Evolutionary conservation across 2,888 invertebrate species (phyloP).

Genomic region (Plusia festucae): DNA sequence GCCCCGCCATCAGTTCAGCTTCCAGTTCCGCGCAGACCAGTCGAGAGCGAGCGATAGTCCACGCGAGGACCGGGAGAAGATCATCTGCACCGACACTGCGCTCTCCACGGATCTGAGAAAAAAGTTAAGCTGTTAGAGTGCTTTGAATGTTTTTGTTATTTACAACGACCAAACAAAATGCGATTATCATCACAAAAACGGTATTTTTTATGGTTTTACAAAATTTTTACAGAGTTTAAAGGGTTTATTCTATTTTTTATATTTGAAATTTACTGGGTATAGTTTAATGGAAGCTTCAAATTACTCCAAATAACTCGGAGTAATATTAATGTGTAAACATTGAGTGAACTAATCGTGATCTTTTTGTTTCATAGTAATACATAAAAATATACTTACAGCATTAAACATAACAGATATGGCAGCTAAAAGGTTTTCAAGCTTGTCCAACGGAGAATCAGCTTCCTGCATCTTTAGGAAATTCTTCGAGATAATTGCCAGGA

Average conservation of each 20-base stretch:
- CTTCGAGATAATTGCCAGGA: slow-evolving; percentile 93
- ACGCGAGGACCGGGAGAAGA: slow-evolving; percentile 96
- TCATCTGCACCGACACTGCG: slow-evolving; percentile 95
- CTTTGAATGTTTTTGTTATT: not conserved
- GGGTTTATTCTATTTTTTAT: no score
- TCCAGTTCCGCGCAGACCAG: slow-evolving; percentile 98
- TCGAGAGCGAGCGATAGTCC: slow-evolving; percentile 96
- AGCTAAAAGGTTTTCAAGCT: slow-evolving; percentile 96
- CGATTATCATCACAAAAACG: no score
- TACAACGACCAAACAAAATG: no score
- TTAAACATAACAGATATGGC: slow-evolving; percentile 96
- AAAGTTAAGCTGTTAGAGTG: not conserved
- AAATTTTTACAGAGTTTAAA: no score
- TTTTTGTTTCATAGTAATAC: no score
- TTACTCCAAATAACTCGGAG: no score
- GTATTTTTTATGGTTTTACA: no score
- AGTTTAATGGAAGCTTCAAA: no score
- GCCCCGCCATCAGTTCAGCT: slow-evolving; percentile 98
- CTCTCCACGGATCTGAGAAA: slow-evolving; percentile 91
- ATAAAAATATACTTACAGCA: slow-evolving; percentile 91
- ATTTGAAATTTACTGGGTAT: no score
- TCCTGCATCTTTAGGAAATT: slow-evolving; percentile 95
- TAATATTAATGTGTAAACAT: no score
- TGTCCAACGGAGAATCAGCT: slow-evolving; percentile 97
- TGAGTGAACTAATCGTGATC: no score